Conservation (phyloP, 2,113 vertebrate species). For the Pitta sordida region DNA sequence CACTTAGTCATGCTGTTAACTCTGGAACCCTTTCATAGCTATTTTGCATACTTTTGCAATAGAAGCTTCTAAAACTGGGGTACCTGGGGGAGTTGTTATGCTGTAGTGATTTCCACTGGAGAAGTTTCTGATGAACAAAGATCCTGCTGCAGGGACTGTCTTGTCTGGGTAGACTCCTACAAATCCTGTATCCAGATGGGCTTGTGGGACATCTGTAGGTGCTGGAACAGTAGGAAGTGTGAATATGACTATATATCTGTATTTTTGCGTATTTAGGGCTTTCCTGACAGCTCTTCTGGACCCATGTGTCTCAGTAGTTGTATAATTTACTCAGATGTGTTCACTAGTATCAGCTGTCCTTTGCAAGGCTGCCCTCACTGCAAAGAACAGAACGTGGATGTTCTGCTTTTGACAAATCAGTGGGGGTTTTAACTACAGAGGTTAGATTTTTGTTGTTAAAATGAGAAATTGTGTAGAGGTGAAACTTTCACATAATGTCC, state of each 20-base stretch:
- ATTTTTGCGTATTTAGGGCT: background rate
- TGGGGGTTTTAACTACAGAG: background rate
- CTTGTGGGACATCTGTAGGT: background rate
- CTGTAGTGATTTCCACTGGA: background rate
- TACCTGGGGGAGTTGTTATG: background rate
- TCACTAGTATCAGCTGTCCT: background rate
- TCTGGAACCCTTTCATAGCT: background rate
- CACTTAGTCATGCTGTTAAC: background rate
- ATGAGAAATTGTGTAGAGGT: conserved; percentile 10
- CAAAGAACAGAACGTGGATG: background rate
- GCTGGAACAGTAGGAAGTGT: background rate
- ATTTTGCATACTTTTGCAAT: background rate
- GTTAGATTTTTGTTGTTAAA: background rate
- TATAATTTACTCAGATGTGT: background rate
- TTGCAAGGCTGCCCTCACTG: background rate
- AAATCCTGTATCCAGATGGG: background rate
- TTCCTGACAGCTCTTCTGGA: background rate
- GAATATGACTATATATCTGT: background rate
- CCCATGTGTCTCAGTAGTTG: background rate
- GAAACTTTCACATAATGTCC: background rate
- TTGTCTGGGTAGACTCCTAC: background rate
- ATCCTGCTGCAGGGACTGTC: background rate
- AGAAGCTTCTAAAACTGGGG: background rate
- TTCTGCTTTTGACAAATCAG: background rate
- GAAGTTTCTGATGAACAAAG: background rate